A percentile compares a stretch with the other conserved stretches of the same genome.
phyloP scores from a whole-genome alignment of 2,113 vertebrate genomes.

The Sturnus vulgaris region DNA sequence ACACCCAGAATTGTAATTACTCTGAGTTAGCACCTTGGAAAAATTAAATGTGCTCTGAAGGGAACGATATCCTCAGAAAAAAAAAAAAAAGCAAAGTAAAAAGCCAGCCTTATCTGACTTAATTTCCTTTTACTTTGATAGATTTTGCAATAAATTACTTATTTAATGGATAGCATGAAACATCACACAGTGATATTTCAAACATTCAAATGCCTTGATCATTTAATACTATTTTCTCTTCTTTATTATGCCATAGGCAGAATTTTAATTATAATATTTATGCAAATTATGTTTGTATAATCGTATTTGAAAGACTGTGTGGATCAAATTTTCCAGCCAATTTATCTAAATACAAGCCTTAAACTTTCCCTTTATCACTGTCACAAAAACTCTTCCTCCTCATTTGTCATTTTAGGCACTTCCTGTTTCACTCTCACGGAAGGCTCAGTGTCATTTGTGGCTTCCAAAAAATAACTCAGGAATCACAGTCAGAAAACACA shows the following conservation, averaged over 20 bases:
- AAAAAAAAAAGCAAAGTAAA: neutral
- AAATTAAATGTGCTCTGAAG: neutral
- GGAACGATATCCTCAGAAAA: neutral
- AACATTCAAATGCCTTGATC: conserved; percentile 55
- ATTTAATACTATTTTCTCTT: conserved; percentile 57
- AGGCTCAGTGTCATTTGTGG: neutral
- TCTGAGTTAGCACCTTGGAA: neutral
- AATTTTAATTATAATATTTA: conserved; percentile 71
- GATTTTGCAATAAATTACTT: conserved; percentile 61
- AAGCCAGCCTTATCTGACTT: neutral
- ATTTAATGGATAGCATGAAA: conserved; percentile 47
- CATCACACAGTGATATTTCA: conserved; percentile 48
- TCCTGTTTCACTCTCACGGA: neutral
- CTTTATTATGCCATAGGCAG: conserved; percentile 57
- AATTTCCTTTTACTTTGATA: conserved; percentile 48
- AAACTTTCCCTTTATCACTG: conserved; percentile 63
- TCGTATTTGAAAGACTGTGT: conserved; percentile 51
- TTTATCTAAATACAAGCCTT: conserved; percentile 68
- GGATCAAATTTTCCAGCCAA: conserved; percentile 67
- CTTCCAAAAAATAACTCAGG: neutral
- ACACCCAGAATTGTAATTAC: neutral
- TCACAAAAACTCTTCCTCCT: conserved; percentile 30
- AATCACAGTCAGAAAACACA: neutral
- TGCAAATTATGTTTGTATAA: conserved; percentile 71
- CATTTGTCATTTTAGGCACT: conserved; percentile 38